A percentile compares a stretch with the other conserved stretches of the same genome.
phyloP scores from a whole-genome alignment of 2,888 invertebrate species.

The Biston stratarius region DNA sequence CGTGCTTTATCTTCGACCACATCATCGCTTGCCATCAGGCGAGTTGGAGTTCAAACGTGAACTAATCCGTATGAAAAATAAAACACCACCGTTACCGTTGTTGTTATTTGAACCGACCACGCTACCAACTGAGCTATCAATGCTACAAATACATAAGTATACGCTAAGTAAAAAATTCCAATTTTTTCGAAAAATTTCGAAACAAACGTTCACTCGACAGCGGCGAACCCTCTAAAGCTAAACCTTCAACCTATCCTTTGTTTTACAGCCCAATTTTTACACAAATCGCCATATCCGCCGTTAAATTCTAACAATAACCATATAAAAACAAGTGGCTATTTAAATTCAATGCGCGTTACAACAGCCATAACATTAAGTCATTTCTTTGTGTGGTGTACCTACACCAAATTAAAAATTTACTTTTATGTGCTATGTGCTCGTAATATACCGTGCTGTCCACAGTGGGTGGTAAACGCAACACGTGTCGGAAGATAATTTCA shows the following conservation, averaged over 20 bases:
- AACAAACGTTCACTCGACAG: background rate
- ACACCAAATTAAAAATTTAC: constrained; percentile 48
- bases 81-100: too few relatives aligned
- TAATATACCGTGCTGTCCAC: constrained; percentile 23
- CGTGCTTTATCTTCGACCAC: too few relatives aligned
- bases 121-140: too few relatives aligned
- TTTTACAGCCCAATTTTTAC: constrained; percentile 18
- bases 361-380: constrained; percentile 47
- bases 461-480: constrained; percentile 17
- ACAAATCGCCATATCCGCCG: constrained; percentile 31
- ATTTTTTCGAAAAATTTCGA: too few relatives aligned
- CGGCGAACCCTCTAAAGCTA: background rate
- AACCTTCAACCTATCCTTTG: constrained; percentile 13
- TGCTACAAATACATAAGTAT: too few relatives aligned
- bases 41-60: too few relatives aligned
- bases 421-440: constrained; percentile 35
- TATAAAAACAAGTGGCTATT: constrained; percentile 46
- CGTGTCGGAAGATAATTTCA: constrained; percentile 20
- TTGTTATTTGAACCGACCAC: too few relatives aligned
- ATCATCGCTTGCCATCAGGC: too few relatives aligned
- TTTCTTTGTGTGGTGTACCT: constrained; percentile 45
- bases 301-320: constrained; percentile 36
- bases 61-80: too few relatives aligned
- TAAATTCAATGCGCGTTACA: constrained; percentile 45
- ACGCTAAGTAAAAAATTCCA: too few relatives aligned